These are phyloP conservation scores for Rhynchophorus ferrugineus DNA, from an alignment of 1,140 invertebrate species.

Conservation along the genomic window DNA sequence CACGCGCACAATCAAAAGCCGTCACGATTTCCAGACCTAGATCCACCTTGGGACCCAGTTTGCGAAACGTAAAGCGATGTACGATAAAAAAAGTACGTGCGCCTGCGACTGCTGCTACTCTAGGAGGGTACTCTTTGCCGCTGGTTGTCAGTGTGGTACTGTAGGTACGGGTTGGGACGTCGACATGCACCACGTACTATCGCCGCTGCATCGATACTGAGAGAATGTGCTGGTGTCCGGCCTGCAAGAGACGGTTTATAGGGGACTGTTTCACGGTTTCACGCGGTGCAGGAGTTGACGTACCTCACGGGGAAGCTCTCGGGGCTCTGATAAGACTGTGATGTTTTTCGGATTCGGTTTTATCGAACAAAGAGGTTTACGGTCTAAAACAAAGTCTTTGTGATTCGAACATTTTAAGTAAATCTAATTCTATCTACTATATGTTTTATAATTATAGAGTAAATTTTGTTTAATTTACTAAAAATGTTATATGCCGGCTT, in stretches of 20 bases:
- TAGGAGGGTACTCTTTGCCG: slow-evolving; percentile 7
- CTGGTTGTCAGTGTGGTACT: slow-evolving; percentile 1
- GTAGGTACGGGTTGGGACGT: slow-evolving; percentile 3
- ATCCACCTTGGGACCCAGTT: slow-evolving; percentile 13
- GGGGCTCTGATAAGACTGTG: not conserved
- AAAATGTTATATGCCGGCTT: too few relatives aligned
- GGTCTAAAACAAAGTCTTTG: too few relatives aligned
- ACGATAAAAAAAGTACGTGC: not conserved
- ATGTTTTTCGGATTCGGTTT: too few relatives aligned
- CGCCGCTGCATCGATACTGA: slow-evolving; percentile 15
- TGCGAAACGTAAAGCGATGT: slow-evolving; percentile 1
- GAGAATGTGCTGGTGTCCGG: slow-evolving; percentile 14
- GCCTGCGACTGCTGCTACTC: not conserved
- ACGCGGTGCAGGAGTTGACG: slow-evolving; percentile 14
- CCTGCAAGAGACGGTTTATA: slow-evolving; percentile 20
- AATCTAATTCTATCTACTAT: too few relatives aligned
- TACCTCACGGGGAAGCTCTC: slow-evolving; percentile 10
- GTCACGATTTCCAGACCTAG: slow-evolving; percentile 9
- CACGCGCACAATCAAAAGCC: slow-evolving; percentile 1
- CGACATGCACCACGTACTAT: slow-evolving; percentile 13
- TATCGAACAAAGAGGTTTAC: too few relatives aligned
- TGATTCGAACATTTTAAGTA: too few relatives aligned
- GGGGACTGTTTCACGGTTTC: slow-evolving; percentile 17
- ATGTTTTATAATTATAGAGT: too few relatives aligned
- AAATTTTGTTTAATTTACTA: too few relatives aligned